Evolutionary conservation across 2,113 vertebrate genomes (phyloP).

Genomic region (Zootoca vivipara): DNA sequence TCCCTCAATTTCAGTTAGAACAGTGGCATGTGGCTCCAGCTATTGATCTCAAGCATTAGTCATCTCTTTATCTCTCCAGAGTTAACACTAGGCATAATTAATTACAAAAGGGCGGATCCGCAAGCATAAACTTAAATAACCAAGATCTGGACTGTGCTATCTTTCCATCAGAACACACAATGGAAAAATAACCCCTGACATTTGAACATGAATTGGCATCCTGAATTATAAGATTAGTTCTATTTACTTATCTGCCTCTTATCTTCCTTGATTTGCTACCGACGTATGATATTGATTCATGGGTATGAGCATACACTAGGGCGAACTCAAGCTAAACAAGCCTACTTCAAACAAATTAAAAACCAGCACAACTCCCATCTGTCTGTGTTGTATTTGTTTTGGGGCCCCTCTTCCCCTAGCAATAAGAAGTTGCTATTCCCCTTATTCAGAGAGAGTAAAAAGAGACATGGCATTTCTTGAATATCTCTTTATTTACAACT

Average conservation of each 20-base stretch:
- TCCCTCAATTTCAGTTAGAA: background rate
- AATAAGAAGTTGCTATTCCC: background rate
- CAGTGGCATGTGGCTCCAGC: background rate
- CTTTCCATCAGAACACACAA: slow-evolving; percentile 52
- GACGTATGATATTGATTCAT: background rate
- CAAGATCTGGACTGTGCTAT: slow-evolving; percentile 27
- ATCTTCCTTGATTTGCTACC: slow-evolving; percentile 43
- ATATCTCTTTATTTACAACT: background rate
- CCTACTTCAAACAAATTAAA: background rate
- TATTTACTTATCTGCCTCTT: slow-evolving; percentile 50
- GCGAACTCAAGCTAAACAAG: slow-evolving; percentile 41
- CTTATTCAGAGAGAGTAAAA: background rate
- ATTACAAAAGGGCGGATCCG: slow-evolving; percentile 17
- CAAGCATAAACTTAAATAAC: slow-evolving; percentile 35
- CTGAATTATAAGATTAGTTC: slow-evolving; percentile 40
- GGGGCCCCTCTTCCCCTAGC: background rate
- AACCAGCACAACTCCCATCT: background rate
- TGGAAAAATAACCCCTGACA: slow-evolving; percentile 34
- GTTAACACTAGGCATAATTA: background rate
- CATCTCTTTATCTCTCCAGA: background rate
- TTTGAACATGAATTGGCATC: slow-evolving; percentile 39
- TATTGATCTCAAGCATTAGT: background rate
- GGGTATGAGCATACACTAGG: slow-evolving; percentile 15
- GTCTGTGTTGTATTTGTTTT: background rate
- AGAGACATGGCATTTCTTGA: background rate